These are phyloP conservation scores for Sebastes steindachneri DNA, from an alignment of 2,797 vertebrate species.

Conservation along the genomic window DNA sequence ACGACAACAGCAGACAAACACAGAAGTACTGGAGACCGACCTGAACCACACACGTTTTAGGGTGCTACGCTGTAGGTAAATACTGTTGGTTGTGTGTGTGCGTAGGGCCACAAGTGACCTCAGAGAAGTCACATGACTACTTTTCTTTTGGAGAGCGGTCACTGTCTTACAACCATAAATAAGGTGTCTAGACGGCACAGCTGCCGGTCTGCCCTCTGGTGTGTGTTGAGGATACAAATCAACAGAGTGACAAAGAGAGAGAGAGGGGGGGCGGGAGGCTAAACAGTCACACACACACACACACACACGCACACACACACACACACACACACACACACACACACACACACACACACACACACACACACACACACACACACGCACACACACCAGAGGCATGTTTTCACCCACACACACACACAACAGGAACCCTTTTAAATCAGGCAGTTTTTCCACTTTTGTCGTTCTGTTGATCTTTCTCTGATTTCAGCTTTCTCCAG, in stretches of 20 bases:
- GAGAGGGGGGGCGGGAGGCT: not conserved
- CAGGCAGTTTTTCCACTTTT: not conserved
- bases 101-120: not conserved
- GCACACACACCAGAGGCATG: not conserved
- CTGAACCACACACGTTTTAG: not conserved
- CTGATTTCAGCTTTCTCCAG: too few species aligned
- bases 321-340: not conserved
- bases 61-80: not conserved
- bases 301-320: not conserved
- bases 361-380: not conserved
- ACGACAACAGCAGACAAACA: not conserved
- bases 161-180: constrained; percentile 25
- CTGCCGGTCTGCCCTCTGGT: constrained; percentile 55
- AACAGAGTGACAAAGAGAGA: constrained; percentile 36
- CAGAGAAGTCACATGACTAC: not conserved
- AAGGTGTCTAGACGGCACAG: constrained; percentile 64
- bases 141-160: not conserved
- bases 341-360: not conserved
- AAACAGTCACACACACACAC: not conserved
- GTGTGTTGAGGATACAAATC: constrained; percentile 73
- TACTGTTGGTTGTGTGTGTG: not conserved
- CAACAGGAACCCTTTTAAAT: not conserved
- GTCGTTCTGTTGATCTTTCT: too few species aligned
- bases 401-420: not conserved
- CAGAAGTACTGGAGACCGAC: not conserved